Evolutionary conservation across 2,888 invertebrate species (phyloP).

Genomic region (Argyra leucocephala): DNA sequence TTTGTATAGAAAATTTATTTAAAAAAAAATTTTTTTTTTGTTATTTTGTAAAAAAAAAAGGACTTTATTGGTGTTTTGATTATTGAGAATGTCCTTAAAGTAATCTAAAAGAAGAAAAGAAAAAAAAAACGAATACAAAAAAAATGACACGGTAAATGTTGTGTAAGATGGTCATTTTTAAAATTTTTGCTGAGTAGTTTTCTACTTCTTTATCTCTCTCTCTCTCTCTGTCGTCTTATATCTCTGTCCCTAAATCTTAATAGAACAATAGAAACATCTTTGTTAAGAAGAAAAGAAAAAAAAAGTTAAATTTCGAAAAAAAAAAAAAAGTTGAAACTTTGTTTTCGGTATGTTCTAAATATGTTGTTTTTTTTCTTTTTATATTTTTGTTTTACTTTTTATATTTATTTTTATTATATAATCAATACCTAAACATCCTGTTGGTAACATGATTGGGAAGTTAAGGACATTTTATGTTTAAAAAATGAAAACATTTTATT

Average conservation of each 20-base stretch:
- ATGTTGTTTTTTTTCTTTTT: not conserved
- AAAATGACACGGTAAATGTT: not conserved
- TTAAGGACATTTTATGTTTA: not conserved
- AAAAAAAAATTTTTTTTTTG: no score
- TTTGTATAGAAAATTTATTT: no score
- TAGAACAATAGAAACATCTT: no score
- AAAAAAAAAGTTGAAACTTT: no score
- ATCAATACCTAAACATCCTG: constrained; percentile 3
- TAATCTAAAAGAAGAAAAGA: no score
- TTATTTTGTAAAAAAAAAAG: no score
- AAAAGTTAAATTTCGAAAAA: not conserved
- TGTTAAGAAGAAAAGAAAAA: not conserved
- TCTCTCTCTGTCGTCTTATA: no score
- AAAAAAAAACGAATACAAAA: not conserved
- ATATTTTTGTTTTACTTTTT: not conserved
- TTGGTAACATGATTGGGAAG: constrained; percentile 1
- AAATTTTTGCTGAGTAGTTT: not conserved
- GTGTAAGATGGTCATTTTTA: constrained; percentile 1
- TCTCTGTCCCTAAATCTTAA: no score
- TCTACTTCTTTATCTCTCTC: no score
- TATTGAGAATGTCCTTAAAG: no score
- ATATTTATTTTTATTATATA: not conserved
- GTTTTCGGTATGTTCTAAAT: not conserved
- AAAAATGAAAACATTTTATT: not conserved
- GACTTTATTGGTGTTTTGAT: no score